Percentiles rank a stretch among this genome's conserved stretches.
phyloP scores from a whole-genome alignment of 2,888 invertebrate species.

The Lasioglossum vierecki region DNA sequence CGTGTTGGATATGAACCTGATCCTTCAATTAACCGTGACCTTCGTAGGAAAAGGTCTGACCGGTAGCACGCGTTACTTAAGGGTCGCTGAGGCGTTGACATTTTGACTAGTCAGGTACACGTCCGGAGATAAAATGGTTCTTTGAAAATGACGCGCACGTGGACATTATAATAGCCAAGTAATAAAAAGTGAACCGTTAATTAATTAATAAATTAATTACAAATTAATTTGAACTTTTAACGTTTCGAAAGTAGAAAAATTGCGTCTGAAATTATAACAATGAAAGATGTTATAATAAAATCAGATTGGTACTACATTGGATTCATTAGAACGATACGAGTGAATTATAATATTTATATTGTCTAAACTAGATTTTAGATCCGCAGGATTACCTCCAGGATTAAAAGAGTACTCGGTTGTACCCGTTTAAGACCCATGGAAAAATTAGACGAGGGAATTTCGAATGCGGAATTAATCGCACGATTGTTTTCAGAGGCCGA shows the following conservation, averaged over 20 bases:
- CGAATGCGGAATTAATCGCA: not conserved
- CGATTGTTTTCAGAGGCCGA: not conserved
- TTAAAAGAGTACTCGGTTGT: not conserved
- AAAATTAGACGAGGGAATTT: not conserved
- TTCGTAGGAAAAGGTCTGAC: slow-evolving; percentile 33
- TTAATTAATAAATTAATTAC: too few species aligned
- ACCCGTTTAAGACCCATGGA: not conserved
- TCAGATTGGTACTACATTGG: too few species aligned
- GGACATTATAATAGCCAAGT: not conserved
- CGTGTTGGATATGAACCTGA: slow-evolving; percentile 18
- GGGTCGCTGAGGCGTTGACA: slow-evolving; percentile 37
- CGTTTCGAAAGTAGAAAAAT: too few species aligned
- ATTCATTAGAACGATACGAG: too few species aligned
- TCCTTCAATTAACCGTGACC: slow-evolving; percentile 33
- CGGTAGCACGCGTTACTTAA: slow-evolving; percentile 30
- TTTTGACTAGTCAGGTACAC: not conserved
- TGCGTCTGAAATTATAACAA: too few species aligned
- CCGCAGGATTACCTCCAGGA: too few species aligned
- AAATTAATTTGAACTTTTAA: too few species aligned
- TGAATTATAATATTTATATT: too few species aligned
- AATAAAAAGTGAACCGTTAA: not conserved
- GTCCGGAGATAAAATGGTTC: not conserved
- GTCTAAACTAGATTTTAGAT: too few species aligned
- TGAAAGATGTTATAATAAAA: too few species aligned
- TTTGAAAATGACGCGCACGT: not conserved